These are phyloP conservation scores for Pangasius macronema DNA, from an alignment of 2,797 vertebrate genomes.

Conservation along the genomic window DNA sequence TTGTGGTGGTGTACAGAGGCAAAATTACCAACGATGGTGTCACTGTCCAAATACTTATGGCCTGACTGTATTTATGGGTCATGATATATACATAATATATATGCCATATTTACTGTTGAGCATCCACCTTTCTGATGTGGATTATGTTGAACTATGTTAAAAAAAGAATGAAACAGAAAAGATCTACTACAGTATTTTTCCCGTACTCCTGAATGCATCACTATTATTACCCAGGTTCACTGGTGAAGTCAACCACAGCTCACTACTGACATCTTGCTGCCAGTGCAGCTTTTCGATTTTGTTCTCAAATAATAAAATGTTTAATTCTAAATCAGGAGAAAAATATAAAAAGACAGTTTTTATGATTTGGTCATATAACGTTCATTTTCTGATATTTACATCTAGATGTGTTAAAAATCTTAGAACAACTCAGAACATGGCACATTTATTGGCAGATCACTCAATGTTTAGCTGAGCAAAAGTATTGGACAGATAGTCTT, in stretches of 20 bases:
- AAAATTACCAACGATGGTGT: no score
- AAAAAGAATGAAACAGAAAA: no score
- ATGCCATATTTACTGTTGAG: background rate
- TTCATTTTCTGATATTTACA: background rate
- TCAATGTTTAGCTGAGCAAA: background rate
- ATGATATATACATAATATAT: background rate
- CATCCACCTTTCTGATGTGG: background rate
- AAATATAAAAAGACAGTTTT: background rate
- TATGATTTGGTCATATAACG: background rate
- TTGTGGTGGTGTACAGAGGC: no score
- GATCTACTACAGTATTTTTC: background rate
- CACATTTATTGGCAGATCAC: background rate
- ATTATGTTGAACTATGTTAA: background rate
- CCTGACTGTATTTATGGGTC: no score
- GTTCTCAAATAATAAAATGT: background rate
- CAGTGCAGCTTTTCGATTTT: background rate
- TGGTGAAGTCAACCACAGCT: background rate
- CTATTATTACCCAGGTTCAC: background rate
- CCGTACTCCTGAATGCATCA: background rate
- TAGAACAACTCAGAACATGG: background rate
- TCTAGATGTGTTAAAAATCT: background rate
- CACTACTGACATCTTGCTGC: conserved; percentile 60
- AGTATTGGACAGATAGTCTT: background rate
- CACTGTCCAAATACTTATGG: no score
- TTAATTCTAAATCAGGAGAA: background rate